Evolutionary conservation across 2,113 vertebrate genomes (phyloP), one percentile per base, ranked within the genome.

Genomic region (Dissostichus mawsoni): DNA sequence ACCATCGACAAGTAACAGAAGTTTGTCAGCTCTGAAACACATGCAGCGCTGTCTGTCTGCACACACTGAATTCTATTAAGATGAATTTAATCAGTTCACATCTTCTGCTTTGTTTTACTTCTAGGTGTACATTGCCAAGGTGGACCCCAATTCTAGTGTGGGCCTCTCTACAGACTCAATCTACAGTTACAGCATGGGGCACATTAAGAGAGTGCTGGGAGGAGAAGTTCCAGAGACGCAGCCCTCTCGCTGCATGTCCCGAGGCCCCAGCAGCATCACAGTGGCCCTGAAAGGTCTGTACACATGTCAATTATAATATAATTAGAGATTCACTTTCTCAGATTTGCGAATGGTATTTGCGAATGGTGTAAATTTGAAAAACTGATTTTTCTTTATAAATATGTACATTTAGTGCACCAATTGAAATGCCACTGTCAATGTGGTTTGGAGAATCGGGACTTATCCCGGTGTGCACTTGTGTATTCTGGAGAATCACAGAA

Each of bases 81-180:
- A 8, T 18, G 13, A 1, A 36, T 69, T 29, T 13, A 44, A 2
- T 59, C 5, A 44, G 3, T 20, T 81, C 11, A 29, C 29, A 29
- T 56, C 9, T 5, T 61, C 25, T 44, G 0, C 5, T 41, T 66
- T 25, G 1, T 68, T 62, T 73, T 62, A 13, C 20, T 18, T 80
- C 6, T 0, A 99, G 98, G 97, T 99, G 81, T 99, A 99, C 71
- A 91, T 99, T 56, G 94, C 96, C 52, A 97, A 98, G 90, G 96
- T 99, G 93, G 98, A 99, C 87, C 97, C 98, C 14, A 95, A 96
- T 0, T 96, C 97, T 50, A 98, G 96, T 0, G 90, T 99, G 78
- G 97, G 97, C 2, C 95, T 99, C 66, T 98, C 97, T 74, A 95
- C 94, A 0, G 98, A 99, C 90, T 99, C 98, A 0, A 95, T 99